Base-by-base conservation (phyloP, 2,797 vertebrate species). In the Clarias pachynema region DNA sequence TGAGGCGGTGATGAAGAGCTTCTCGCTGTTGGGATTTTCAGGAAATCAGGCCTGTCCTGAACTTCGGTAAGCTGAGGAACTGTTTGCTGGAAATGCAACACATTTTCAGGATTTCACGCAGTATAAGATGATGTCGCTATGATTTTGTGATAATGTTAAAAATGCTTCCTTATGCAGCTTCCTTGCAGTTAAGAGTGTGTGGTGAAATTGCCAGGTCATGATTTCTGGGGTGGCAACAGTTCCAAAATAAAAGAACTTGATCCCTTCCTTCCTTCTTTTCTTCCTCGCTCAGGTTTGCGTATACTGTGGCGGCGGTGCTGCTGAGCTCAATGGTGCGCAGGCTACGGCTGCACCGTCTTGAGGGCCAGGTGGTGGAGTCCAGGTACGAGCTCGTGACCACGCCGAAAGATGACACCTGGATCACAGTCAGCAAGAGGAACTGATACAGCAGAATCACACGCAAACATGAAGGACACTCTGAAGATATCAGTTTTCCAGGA, bases 331-430 rank as follows among this genome's bases (percentile, higher is more conserved):
- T 99, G 89, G 93, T 97, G 87, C 96, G 95, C 81, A 96, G 92
- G 85, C 92, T 99, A 29, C 93, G 92, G 89, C 92, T 99, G 0
- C 94, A 95, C 56, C 92, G 92, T 37, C 92, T 98, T 86, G 88
- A 96, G 87, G 96, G 95, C 16, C 97, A 98, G 91, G 94, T 96
- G 75, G 92, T 95, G 87, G 98, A 99, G 91, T 95, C 96, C 86
- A 96, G 95, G 57, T 98, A 96, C 5, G 97, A 98, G 89, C 95
- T 99, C 89, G 98, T 99, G 79, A 96, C 97, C 59, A 96, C 96
- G 0, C 96, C 96, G 0, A 99, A 96, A 89, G 98, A 99, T 18
- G 98, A 99, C 92, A 97, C 96, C 69, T 99, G 98, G 98, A 95
- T 99, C 91, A 97, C 96, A 0, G 93, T 98, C 90, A 96, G 96